A percentile compares a stretch with the other conserved stretches of the same genome.
Evolutionary conservation across 2,888 invertebrate species (phyloP).

Genomic region (Zelleria hepariella): DNA sequence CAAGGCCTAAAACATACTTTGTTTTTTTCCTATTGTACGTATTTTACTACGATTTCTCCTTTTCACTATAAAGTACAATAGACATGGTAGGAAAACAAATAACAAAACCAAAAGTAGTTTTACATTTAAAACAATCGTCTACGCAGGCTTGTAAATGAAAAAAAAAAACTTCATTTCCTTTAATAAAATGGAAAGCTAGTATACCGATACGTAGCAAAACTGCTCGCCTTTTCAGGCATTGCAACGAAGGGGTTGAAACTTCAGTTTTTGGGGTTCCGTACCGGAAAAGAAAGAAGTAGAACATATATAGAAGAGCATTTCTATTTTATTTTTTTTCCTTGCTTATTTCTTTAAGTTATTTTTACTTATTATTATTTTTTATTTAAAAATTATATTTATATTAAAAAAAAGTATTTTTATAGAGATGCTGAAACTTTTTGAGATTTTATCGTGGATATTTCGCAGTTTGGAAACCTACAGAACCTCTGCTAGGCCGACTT

Average conservation of each 20-base stretch:
- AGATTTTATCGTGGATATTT: not conserved
- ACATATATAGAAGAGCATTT: not conserved
- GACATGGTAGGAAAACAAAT: not conserved
- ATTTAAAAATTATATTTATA: too few relatives aligned
- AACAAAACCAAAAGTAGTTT: not conserved
- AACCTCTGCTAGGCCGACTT: not conserved
- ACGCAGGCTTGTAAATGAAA: not conserved
- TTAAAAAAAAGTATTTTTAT: too few relatives aligned
- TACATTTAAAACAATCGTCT: not conserved
- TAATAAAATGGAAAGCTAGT: not conserved
- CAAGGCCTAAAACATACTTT: too few relatives aligned
- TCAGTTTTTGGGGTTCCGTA: not conserved
- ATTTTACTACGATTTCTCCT: not conserved
- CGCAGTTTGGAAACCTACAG: too few relatives aligned
- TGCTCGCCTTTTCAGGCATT: not conserved
- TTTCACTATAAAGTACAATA: not conserved
- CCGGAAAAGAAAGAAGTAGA: not conserved
- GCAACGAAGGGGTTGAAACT: not conserved
- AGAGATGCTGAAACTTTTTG: not conserved
- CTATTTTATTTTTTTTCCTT: too few relatives aligned
- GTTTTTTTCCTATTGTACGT: too few relatives aligned
- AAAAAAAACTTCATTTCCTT: not conserved
- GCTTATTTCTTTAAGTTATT: too few relatives aligned
- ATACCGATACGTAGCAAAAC: not conserved
- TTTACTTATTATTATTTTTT: too few relatives aligned